Base-by-base conservation (phyloP, 2,888 invertebrate species). In the Allophyes oxyacanthae region DNA sequence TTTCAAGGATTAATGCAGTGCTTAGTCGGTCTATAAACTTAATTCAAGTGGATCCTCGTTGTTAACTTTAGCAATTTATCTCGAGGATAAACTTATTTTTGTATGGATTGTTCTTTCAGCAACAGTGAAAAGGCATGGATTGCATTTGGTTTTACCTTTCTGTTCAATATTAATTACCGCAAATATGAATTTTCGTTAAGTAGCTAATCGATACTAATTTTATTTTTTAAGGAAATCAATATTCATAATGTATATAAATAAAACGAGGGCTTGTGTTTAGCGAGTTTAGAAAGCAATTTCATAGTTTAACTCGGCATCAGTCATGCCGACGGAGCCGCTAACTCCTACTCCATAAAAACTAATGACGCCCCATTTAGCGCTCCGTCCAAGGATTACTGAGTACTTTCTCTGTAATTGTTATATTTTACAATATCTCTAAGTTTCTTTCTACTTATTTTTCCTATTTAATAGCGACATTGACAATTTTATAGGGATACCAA, bases 331-430 rank as follows among this genome's bases (percentile, higher is more conserved):
- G 49, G 57, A 59, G 77, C 72, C 68, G 68, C 82, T 81, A 82
- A 81, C 56, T 71, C 71, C 65, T 68, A 78, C 83, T 82, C 80
- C 77, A 87, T 88, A 85, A 87, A 89, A 89, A 85, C 78, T 82
- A 86, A 87, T 84, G 80, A 81, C 67, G 64, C 69, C 78, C 77
- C 78, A 82, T 85, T 87, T 82, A 81, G 68, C 67, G 73, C 53
- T 64, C 54, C 67, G 38, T 63, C 72, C 50, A 56, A 56, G 54
- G 64, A 74, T 75, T 75, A 75, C 62, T 6, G 53, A 63, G 66
- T 62, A 69, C 61, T 78, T 78, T 73, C 57, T 54, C 40, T 40
- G 41, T 63, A 64, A 73, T 67, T 74, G 55, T 68, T 64, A 72
- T 70, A 64, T 60, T 73, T 60, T 50, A 56, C 44, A 62, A 62